Conservation (phyloP, 2,113 vertebrate genomes). For the Cebus imitator region DNA sequence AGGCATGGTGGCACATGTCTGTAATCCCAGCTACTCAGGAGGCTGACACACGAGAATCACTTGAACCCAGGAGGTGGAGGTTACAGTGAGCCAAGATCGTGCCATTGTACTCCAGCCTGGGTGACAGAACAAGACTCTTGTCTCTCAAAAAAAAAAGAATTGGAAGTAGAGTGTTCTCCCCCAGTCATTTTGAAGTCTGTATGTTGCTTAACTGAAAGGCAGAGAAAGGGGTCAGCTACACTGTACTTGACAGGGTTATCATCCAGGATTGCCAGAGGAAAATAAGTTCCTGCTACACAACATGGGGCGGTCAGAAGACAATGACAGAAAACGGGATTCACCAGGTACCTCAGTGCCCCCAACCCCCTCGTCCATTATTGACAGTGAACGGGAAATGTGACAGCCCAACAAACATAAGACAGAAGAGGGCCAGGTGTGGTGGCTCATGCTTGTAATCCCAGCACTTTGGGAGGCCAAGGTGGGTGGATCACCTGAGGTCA, state of each 20-base stretch:
- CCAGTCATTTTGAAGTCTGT: not conserved
- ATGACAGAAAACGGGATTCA: not conserved
- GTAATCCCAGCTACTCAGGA: no score
- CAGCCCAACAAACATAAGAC: not conserved
- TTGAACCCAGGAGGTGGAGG: no score
- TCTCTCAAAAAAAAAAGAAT: no score
- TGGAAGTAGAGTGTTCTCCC: not conserved
- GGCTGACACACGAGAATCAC: no score
- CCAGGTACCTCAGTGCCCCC: not conserved
- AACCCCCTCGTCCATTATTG: not conserved
- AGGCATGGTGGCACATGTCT: no score
- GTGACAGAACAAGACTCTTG: no score
- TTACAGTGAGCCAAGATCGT: no score
- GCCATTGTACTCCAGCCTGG: no score
- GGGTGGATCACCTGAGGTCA: no score
- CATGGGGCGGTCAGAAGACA: not conserved
- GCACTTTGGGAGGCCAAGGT: no score
- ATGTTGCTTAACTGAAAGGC: not conserved
- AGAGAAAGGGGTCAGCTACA: not conserved
- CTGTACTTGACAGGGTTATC: not conserved
- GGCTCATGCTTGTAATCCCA: no score
- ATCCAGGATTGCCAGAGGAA: not conserved
- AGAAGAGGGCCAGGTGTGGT: no score
- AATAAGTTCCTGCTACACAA: not conserved
- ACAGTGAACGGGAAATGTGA: not conserved